Evolutionary conservation across 2,113 vertebrate genomes (phyloP).

Genomic region (Panthera tigris): DNA sequence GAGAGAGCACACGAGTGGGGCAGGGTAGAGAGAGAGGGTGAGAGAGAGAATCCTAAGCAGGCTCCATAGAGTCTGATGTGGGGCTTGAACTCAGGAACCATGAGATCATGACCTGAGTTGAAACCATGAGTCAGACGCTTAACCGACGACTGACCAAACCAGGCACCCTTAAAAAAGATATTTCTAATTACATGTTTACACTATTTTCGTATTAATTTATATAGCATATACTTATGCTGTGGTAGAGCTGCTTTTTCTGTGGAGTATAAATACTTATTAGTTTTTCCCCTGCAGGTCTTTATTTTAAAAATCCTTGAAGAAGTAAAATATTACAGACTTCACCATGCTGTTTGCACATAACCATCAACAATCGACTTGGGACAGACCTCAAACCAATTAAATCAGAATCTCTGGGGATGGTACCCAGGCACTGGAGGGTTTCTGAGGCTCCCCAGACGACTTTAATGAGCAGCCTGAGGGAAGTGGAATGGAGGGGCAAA

Average conservation of each 20-base stretch:
- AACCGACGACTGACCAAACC: too few relatives aligned
- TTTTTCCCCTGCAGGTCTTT: background rate
- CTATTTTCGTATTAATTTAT: constrained; percentile 39
- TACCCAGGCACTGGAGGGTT: background rate
- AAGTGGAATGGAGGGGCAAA: background rate
- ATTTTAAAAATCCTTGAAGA: constrained; percentile 35
- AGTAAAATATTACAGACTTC: background rate
- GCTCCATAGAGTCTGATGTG: too few relatives aligned
- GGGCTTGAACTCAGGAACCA: too few relatives aligned
- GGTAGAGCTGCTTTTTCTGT: background rate
- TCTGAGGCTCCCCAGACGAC: background rate
- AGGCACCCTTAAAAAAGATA: background rate
- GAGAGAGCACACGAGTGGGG: too few relatives aligned
- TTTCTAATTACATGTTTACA: constrained; percentile 52
- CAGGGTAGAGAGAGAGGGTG: too few relatives aligned
- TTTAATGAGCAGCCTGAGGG: background rate
- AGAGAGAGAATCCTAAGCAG: too few relatives aligned
- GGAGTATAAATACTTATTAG: constrained; percentile 1
- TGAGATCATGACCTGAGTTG: too few relatives aligned
- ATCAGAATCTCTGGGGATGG: background rate
- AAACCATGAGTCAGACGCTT: too few relatives aligned
- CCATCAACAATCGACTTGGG: background rate
- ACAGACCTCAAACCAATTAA: constrained; percentile 45
- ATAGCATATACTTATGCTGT: background rate
- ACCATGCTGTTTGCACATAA: background rate